phyloP scores from a whole-genome alignment of 2,797 vertebrate genomes.

The Myoxocephalus aenaeus region DNA sequence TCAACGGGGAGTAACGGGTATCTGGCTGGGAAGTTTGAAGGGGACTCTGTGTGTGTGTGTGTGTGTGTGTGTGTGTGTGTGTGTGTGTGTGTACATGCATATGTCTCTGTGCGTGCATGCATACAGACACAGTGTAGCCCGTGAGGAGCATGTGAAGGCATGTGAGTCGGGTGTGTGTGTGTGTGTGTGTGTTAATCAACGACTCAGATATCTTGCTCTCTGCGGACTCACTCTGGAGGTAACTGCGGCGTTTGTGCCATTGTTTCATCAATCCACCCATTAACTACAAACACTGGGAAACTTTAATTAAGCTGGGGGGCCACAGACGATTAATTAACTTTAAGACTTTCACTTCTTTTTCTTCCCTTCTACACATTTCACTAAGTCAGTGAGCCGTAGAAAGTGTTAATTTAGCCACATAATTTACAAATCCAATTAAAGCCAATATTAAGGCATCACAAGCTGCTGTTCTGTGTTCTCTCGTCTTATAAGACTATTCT shows the following conservation, averaged over 20 bases:
- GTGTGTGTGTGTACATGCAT: background rate
- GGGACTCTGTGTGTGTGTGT: constrained; percentile 41
- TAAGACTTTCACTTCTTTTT: constrained; percentile 70
- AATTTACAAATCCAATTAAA: constrained; percentile 83
- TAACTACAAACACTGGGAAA: constrained; percentile 79
- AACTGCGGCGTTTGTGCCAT: constrained; percentile 55
- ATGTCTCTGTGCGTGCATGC: background rate
- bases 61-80: constrained; percentile 8
- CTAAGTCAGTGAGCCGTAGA: constrained; percentile 59
- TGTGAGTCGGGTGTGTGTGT: background rate
- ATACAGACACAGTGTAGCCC: background rate
- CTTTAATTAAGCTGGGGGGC: constrained; percentile 77
- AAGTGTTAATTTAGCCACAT: constrained; percentile 74
- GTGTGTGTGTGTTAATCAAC: constrained; percentile 46
- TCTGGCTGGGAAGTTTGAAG: constrained; percentile 68
- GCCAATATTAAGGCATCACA: constrained; percentile 73
- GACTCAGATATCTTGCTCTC: constrained; percentile 52
- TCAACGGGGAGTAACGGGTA: constrained; percentile 63
- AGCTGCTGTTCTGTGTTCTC: constrained; percentile 73
- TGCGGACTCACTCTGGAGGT: constrained; percentile 54
- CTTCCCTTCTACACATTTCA: constrained; percentile 60
- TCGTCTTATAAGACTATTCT: constrained; percentile 65
- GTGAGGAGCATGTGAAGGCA: constrained; percentile 10
- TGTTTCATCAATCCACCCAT: constrained; percentile 75
- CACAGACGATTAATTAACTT: constrained; percentile 81